Percentiles rank a stretch among this genome's conserved stretches.
phyloP scores from a whole-genome alignment of 2,113 vertebrate genomes.

The Nipponia nippon region DNA sequence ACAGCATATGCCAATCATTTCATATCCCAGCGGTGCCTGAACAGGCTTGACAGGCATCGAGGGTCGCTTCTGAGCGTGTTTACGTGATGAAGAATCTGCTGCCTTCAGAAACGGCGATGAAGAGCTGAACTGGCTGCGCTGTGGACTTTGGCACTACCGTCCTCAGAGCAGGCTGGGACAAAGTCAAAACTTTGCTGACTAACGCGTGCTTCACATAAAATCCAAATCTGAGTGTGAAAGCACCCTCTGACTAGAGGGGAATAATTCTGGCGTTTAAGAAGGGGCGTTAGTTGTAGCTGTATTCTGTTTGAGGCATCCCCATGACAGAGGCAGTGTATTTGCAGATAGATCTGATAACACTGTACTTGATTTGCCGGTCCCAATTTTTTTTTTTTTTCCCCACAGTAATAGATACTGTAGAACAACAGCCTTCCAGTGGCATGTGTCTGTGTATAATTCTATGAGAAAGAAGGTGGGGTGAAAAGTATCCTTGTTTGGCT shows the following conservation, averaged over 20 bases:
- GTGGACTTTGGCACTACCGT: not conserved
- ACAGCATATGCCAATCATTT: fast-evolving
- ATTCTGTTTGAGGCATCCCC: not conserved
- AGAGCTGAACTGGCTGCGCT: not conserved
- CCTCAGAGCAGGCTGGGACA: not conserved
- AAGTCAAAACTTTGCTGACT: not conserved
- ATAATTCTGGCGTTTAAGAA: not conserved
- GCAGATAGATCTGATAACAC: not conserved
- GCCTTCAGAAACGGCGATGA: not conserved
- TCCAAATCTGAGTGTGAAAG: not conserved
- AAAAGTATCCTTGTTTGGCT: not conserved
- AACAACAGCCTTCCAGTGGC: not conserved
- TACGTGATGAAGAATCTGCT: not conserved
- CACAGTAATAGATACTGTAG: not conserved
- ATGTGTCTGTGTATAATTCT: not conserved
- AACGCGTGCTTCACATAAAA: not conserved
- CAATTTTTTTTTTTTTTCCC: not conserved
- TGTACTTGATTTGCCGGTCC: not conserved
- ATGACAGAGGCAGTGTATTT: not conserved
- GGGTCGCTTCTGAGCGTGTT: not conserved
- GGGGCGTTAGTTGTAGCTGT: not conserved
- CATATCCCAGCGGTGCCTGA: not conserved
- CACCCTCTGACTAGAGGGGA: not conserved
- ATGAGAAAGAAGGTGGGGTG: not conserved
- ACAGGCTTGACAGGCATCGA: fast-evolving